Evolutionary conservation across 2,888 invertebrate species (phyloP).

Genomic region (Ptilodon capucinus): DNA sequence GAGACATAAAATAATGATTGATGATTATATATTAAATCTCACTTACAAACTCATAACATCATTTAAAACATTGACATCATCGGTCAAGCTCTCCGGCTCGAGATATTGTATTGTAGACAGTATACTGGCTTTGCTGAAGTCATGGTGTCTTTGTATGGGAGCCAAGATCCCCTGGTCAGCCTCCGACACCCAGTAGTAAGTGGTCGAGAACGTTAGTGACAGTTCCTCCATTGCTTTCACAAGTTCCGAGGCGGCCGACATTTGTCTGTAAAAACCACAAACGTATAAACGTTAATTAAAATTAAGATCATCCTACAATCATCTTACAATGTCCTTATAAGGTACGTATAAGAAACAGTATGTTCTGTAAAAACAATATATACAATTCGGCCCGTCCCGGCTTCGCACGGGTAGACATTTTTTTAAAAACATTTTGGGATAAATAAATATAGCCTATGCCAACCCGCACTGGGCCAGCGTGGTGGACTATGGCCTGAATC

Average conservation of each 20-base stretch:
- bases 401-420: too few relatives aligned
- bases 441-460: too few relatives aligned
- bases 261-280: conserved; percentile 48
- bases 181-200: conserved; percentile 25
- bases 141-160: conserved; percentile 41
- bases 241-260: conserved; percentile 59
- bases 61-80: conserved; percentile 36
- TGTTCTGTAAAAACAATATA: too few relatives aligned
- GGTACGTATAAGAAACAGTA: too few relatives aligned
- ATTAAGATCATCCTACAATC: too few relatives aligned
- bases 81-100: conserved; percentile 44
- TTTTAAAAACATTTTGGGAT: too few relatives aligned
- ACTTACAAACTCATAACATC: conserved; percentile 52
- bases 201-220: conserved; percentile 33
- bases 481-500: too few relatives aligned
- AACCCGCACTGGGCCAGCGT: too few relatives aligned
- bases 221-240: conserved; percentile 58
- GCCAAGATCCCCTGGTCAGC: conserved; percentile 15
- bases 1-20: too few relatives aligned
- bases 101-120: conserved; percentile 52
- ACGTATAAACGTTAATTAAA: too few relatives aligned
- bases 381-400: too few relatives aligned
- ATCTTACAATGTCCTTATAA: too few relatives aligned
- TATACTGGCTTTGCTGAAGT: conserved; percentile 48
- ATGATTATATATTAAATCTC: conserved; percentile 1